Base-by-base conservation (phyloP, 2,797 vertebrate species). In the Hipposideros larvatus region DNA sequence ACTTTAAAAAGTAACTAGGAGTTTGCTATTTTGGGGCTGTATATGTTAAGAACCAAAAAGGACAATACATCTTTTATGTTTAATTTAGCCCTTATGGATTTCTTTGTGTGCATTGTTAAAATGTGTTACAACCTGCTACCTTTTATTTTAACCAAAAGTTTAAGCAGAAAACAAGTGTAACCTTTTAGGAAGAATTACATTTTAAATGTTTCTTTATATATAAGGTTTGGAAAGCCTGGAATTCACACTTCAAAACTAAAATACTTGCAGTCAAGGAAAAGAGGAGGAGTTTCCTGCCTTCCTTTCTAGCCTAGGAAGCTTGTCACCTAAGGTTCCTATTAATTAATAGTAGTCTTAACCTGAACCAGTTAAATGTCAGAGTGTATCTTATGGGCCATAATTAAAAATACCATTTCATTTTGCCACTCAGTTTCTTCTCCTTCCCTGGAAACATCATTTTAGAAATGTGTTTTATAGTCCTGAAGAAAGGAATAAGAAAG, bases 71-170 rank as follows among this genome's bases (percentile, higher is more conserved):
- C 93, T 97, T 98, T 98, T 98, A 94, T 98, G 90, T 97, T 98
- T 97, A 98, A 98, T 98, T 98, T 98, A 97, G 96, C 4, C 0
- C 92, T 97, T 51, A 14, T 48, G 5, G 90, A 53, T 98, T 98
- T 98, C 97, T 98, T 98, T 98, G 93, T 98, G 66, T 96, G 57
- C 70, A 4, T 95, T 98, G 92, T 97, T 97, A 98, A 97, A 98
- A 97, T 97, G 94, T 92, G 70, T 95, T 28, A 0, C 91, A 96
- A 87, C 70, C 48, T 97, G n/a, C 70, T 93, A 74, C 86, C 19
- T 98, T 96, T 96, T 95, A 92, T n/a, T 95, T 83, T 93, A 95
- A 96, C 86, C 96, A 94, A 95, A 97, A 96, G 73, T 41, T 22
- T 94, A 95, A 97, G 59, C 63, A 79, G 18, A 37, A 75, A 85